These are phyloP conservation scores for Ellobium chinense DNA, from an alignment of 2,888 invertebrate genomes.

Conservation along the genomic window DNA sequence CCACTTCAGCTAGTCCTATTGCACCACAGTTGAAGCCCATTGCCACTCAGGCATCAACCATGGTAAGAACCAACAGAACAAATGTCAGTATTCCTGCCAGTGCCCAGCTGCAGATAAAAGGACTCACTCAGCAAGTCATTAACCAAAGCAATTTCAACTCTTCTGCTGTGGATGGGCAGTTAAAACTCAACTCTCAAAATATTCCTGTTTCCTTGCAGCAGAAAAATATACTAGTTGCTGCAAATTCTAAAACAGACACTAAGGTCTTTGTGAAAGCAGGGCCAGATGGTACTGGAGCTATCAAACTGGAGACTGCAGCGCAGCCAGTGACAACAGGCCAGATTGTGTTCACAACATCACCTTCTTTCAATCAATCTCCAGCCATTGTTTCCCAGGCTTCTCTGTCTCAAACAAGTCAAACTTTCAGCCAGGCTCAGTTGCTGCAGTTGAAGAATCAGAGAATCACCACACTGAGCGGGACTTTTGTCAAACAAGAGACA, in stretches of 20 bases:
- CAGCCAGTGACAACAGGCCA: background rate
- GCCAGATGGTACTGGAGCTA: background rate
- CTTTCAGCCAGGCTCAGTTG: background rate
- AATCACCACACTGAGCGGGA: slow-evolving; percentile 20
- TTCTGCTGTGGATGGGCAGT: background rate
- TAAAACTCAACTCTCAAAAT: background rate
- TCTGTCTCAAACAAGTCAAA: background rate
- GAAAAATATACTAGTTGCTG: background rate
- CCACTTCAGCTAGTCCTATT: slow-evolving; percentile 3
- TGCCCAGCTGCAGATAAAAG: background rate
- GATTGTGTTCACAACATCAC: background rate
- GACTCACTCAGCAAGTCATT: background rate
- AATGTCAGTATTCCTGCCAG: background rate
- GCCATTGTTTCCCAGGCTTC: background rate
- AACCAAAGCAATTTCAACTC: background rate
- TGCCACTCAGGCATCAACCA: background rate
- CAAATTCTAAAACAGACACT: background rate
- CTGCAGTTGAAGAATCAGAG: slow-evolving; percentile 30
- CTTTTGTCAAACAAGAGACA: slow-evolving; percentile 30
- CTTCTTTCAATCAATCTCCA: background rate
- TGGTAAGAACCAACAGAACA: background rate
- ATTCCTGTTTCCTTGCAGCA: background rate
- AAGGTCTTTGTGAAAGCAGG: slow-evolving; percentile 7
- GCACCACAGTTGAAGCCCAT: slow-evolving; percentile 16
- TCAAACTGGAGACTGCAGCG: background rate